Conservation (phyloP, 2,888 invertebrate species). For the Coelogynopora nodosa region DNA sequence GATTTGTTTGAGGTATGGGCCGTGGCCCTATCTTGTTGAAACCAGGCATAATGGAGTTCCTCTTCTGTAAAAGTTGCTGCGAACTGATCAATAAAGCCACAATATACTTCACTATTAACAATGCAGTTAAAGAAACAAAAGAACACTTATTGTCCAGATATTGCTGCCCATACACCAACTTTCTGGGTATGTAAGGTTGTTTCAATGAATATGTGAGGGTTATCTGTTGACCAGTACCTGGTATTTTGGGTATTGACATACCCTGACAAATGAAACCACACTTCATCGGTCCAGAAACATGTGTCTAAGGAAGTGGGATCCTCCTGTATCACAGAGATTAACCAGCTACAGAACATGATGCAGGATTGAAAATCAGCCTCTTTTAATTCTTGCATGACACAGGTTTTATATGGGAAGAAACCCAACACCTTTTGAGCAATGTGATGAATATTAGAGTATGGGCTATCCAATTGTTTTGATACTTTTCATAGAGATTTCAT, state of each 20-base stretch:
- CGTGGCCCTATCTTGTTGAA: background rate
- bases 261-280: conserved; percentile 6
- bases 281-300: conserved; percentile 10
- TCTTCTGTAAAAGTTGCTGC: background rate
- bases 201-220: background rate
- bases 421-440: background rate
- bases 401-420: conserved; percentile 3
- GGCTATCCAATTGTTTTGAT: background rate
- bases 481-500: background rate
- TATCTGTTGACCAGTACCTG: conserved; percentile 17
- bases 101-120: background rate
- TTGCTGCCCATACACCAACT: conserved; percentile 2
- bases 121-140: background rate
- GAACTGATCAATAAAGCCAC: background rate
- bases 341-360: background rate
- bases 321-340: background rate
- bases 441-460: background rate
- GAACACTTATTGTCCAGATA: conserved; percentile 3
- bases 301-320: background rate
- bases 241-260: conserved; percentile 22
- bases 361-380: background rate
- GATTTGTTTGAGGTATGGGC: too few relatives aligned
- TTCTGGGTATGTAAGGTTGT: background rate
- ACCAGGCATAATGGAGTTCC: background rate
- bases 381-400: background rate